A percentile compares a stretch with the other conserved stretches of the same genome.
phyloP scores from a whole-genome alignment of 2,797 vertebrate genomes.

The Erpetoichthys calabaricus region DNA sequence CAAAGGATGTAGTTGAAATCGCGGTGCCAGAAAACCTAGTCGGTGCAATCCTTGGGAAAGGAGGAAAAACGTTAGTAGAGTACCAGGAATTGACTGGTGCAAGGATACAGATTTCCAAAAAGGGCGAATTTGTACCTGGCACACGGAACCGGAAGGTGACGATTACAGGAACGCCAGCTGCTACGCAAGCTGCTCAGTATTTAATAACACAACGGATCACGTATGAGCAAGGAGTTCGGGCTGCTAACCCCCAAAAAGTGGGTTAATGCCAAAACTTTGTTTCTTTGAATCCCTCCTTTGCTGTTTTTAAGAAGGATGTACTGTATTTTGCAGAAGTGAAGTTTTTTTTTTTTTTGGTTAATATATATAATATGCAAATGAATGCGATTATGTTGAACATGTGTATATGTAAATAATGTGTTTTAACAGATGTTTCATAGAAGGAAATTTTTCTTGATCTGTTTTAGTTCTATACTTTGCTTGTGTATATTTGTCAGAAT shows the following conservation, averaged over 20 bases:
- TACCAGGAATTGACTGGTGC: slow-evolving; percentile 78
- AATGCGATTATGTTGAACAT: slow-evolving; percentile 79
- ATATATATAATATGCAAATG: slow-evolving; percentile 79
- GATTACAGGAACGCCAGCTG: slow-evolving; percentile 73
- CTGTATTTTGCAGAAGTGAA: slow-evolving; percentile 80
- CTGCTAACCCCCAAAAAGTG: slow-evolving; percentile 73
- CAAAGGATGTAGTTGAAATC: slow-evolving; percentile 76
- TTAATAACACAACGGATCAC: slow-evolving; percentile 76
- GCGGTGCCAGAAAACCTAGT: slow-evolving; percentile 74
- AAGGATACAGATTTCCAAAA: slow-evolving; percentile 79
- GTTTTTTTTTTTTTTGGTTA: slow-evolving; percentile 58
- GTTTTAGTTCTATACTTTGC: slow-evolving; percentile 72
- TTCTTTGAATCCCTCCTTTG: slow-evolving; percentile 65
- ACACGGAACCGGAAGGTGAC: slow-evolving; percentile 76
- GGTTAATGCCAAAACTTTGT: slow-evolving; percentile 45
- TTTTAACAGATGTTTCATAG: slow-evolving; percentile 79
- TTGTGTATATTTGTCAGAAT: slow-evolving; percentile 77
- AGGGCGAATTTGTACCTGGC: slow-evolving; percentile 74
- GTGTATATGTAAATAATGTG: slow-evolving; percentile 82
- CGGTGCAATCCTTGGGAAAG: slow-evolving; percentile 74
- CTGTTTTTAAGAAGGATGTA: slow-evolving; percentile 77
- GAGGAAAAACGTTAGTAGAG: slow-evolving; percentile 74
- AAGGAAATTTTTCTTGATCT: slow-evolving; percentile 70
- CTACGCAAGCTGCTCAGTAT: slow-evolving; percentile 73
- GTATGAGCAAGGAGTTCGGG: slow-evolving; percentile 74